Base-by-base conservation (phyloP, 2,888 invertebrate genomes). In the Torymus texanus region DNA sequence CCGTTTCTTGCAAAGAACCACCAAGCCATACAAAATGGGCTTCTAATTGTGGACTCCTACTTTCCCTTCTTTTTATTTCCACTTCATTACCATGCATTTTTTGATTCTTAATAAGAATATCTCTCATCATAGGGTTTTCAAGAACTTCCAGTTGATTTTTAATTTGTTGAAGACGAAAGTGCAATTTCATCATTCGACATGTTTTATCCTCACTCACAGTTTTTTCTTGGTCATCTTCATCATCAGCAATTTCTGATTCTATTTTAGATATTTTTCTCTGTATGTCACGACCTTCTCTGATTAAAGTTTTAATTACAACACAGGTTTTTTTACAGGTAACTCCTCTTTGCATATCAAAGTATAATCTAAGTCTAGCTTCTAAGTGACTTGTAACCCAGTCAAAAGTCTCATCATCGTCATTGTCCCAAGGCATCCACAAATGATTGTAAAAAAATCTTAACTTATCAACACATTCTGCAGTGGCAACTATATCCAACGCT, bases 381-480 rank as follows among this genome's bases (percentile, higher is more conserved):
- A 94, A 88, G 87, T 93, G 92, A 77, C 91, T 90, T 56, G 89
- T 88, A 24, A 92, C 90, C 93, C 93, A 93, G 86, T 93, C 92
- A n/a, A 90, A 89, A 1, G 91, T 90, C 1, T 93, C 91, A 83
- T 94, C 94, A 76, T 94, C 93, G 75, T 94, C 94, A 62, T 92
- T 90, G 83, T 94, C 94, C 94, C 94, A 95, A 0, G 94, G 94
- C 93, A 94, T 93, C 92, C 94, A 93, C 58, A 94, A 89, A 82
- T 94, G 91, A 55, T 91, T 92, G 84, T 93, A 94, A 85, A 93
- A 94, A 83, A 94, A 94, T 84, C 94, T 91, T 82, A 94, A 88
- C 83, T 94, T 91, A 88, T 94, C 94, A 81, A 94, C 91, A 82
- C 93, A 92, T 83, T 93, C 93, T 0, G 94, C 93, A 0, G 94